Evolutionary conservation across 2,888 invertebrate species (phyloP), one percentile per base, ranked within the genome.

Genomic region (Campoplex capitator): DNA sequence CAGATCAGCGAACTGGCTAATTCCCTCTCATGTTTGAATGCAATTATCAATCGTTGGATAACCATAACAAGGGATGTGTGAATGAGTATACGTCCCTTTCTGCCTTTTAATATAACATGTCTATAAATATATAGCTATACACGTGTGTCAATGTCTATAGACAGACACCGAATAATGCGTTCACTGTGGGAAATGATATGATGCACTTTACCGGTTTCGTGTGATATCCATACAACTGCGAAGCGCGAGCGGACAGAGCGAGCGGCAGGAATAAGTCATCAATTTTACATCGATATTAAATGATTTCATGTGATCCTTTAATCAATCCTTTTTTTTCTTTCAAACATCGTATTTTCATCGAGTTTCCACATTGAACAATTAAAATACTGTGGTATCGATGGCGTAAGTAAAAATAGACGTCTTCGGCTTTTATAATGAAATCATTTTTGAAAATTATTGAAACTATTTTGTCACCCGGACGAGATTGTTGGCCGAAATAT

Each of bases 21-120:
- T 84, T 87, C 84, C 77, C 87, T 84, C 87, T 87, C 87, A 84
- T 87, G 87, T 87, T 87, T 82, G 75, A 87, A 87, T 87, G 82
- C 87, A 87, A 87, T 87, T 87, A 87, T 87, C 87, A 87, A 87
- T 87, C 84, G 87, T 82, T 83, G 79, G 62, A 81, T 74, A 73
- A 70, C 65, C 70, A 78, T 84, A 87, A 87, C 84, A 84, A 84
- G 81, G 82, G 78, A 82, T 77, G 83, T 77, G 74, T 75, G 78
- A 85, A 82, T 58, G 71, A 77, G 68, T 81, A 85, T 81, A 45
- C 56, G 73, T 67, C 54, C 80, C 76, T 75, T 71, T 76, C 71
- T 67, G 67, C 56, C 77, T 77, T 81, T 80, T 68, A 79, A 42
- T 51, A 28, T 23, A 77, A 32, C 38, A 45, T 75, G 73, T 48